Percentiles rank a stretch among this genome's conserved stretches.
Evolutionary conservation across 2,113 vertebrate genomes (phyloP).

Genomic region (Chaetodon auriga): DNA sequence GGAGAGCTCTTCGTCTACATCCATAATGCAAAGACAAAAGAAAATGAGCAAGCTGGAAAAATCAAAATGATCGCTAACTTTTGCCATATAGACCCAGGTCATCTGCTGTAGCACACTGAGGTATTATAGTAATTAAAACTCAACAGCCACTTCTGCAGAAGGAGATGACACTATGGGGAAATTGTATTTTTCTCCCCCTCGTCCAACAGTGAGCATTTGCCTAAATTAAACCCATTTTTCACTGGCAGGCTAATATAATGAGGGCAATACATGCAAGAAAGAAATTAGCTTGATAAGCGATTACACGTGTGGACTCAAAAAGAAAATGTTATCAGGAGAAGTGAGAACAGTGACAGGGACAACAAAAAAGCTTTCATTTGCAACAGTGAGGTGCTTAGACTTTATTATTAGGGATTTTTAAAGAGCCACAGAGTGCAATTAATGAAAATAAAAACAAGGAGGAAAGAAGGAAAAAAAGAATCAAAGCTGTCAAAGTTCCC

Average conservation of each 20-base stretch:
- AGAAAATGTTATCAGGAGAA: conserved; percentile 43
- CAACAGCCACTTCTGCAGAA: conserved; percentile 78
- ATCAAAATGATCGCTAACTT: conserved; percentile 52
- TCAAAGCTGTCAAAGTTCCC: conserved; percentile 15
- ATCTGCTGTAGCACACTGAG: conserved; percentile 72
- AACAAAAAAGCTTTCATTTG: conserved; percentile 10
- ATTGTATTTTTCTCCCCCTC: conserved; percentile 65
- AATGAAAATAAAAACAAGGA: conserved; percentile 1
- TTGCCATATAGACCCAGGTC: conserved; percentile 57
- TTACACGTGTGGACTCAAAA: conserved; percentile 65
- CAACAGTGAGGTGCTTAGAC: conserved; percentile 15
- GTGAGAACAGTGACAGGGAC: conserved; percentile 26
- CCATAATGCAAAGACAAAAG: conserved; percentile 29
- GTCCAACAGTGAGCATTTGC: conserved; percentile 69
- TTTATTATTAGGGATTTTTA: not conserved
- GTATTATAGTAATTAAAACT: conserved; percentile 84
- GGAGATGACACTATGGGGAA: conserved; percentile 82
- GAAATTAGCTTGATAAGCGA: conserved; percentile 75
- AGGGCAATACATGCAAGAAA: conserved; percentile 72
- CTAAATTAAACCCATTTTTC: conserved; percentile 86
- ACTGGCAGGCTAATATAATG: conserved; percentile 75
- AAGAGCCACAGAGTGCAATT: conserved; percentile 6
- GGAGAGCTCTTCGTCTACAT: conserved; percentile 17
- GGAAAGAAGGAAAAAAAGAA: not conserved
- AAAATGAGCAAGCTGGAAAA: conserved; percentile 27